These are phyloP conservation scores for Caenorhabditis sp. DNA, from an alignment of 2,888 invertebrate genomes.

Conservation along the genomic window DNA sequence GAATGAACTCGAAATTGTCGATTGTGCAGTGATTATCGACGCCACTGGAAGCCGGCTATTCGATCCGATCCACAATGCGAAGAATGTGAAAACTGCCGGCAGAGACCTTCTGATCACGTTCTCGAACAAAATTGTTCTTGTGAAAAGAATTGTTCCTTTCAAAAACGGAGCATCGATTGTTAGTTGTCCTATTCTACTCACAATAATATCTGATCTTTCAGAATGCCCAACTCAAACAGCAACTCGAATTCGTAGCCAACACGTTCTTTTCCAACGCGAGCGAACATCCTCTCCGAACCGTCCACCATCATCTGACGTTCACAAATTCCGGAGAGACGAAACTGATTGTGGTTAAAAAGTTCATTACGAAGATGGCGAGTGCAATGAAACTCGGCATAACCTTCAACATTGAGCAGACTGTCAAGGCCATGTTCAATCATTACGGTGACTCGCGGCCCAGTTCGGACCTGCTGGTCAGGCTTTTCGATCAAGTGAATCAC, in stretches of 20 bases:
- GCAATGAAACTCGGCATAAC: constrained; percentile 4
- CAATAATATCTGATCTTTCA: background rate
- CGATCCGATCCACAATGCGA: constrained; percentile 25
- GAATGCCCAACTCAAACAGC: constrained; percentile 29
- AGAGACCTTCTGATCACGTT: constrained; percentile 23
- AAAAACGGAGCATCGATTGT: constrained; percentile 18
- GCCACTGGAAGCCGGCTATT: constrained; percentile 19
- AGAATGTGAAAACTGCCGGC: constrained; percentile 21
- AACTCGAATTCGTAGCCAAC: constrained; percentile 19
- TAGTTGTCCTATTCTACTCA: background rate
- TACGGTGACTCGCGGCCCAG: background rate
- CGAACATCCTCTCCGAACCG: constrained; percentile 1
- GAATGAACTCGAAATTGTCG: constrained; percentile 5
- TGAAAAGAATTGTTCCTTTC: constrained; percentile 1
- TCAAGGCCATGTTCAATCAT: no score
- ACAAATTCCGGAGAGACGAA: constrained; percentile 3
- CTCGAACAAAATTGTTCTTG: constrained; percentile 16
- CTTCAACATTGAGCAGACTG: constrained; percentile 11
- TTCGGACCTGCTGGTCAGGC: constrained; percentile 10
- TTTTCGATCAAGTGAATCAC: constrained; percentile 23
- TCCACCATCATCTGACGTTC: constrained; percentile 15
- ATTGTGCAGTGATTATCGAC: constrained; percentile 21
- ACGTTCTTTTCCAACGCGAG: constrained; percentile 23
- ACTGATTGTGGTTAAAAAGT: constrained; percentile 14
- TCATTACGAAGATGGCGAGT: constrained; percentile 8